phyloP scores from a whole-genome alignment of 2,113 vertebrate genomes.

The Pipa parva region DNA sequence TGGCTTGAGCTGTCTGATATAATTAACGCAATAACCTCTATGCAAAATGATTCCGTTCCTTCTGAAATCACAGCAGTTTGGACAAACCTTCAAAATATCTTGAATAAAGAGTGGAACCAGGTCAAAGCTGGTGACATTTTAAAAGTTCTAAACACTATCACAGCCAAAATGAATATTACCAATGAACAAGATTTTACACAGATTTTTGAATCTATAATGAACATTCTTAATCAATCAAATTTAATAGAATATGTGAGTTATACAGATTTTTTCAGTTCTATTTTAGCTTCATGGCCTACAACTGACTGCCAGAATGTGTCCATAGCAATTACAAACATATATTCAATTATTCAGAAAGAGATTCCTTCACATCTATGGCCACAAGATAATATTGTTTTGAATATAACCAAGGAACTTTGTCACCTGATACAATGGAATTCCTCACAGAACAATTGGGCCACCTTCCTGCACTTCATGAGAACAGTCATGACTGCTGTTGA shows the following conservation, averaged over 20 bases:
- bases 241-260: neutral
- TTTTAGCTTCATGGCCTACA: neutral
- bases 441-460: conserved; percentile 14
- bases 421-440: conserved; percentile 17
- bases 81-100: neutral
- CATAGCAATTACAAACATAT: neutral
- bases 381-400: neutral
- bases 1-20: neutral
- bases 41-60: neutral
- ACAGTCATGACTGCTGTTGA: neutral
- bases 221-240: conserved; percentile 11
- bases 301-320: conserved; percentile 11
- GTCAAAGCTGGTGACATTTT: neutral
- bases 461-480: conserved; percentile 1
- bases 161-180: neutral
- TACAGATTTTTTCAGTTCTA: neutral
- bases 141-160: neutral
- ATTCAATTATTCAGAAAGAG: neutral
- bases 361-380: neutral
- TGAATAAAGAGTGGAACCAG: neutral
- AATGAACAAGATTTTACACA: neutral
- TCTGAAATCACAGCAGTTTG: conserved; percentile 1
- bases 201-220: neutral
- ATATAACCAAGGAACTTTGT: conserved; percentile 10
- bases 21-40: neutral